Percentiles rank a stretch among this genome's conserved stretches.
These are phyloP conservation scores for Cyprinus carpio DNA, from an alignment of 2,113 vertebrate species.

Conservation along the genomic window DNA sequence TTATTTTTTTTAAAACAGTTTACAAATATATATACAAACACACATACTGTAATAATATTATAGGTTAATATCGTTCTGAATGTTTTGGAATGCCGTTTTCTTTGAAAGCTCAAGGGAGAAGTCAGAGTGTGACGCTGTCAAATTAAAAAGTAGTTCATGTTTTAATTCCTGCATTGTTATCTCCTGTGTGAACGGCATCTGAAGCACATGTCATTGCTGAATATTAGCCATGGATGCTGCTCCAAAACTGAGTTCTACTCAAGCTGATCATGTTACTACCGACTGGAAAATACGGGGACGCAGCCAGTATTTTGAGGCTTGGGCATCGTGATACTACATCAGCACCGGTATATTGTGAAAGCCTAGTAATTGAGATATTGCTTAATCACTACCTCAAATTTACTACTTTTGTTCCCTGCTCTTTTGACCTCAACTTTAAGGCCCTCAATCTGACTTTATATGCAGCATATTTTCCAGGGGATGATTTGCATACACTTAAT, in stretches of 20 bases:
- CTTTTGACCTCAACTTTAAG: not conserved
- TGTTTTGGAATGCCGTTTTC: not conserved
- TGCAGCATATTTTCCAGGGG: conserved; percentile 38
- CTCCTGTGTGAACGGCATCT: no score
- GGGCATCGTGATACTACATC: not conserved
- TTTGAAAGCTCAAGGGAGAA: not conserved
- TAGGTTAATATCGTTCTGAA: not conserved
- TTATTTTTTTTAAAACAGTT: no score
- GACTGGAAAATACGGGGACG: not conserved
- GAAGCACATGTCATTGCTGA: no score
- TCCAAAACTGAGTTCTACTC: no score
- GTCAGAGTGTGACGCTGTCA: not conserved
- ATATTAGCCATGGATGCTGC: no score
- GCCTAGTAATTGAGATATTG: not conserved
- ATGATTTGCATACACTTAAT: conserved; percentile 57
- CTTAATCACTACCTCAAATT: conserved; percentile 26
- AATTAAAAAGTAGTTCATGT: not conserved
- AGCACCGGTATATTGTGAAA: not conserved
- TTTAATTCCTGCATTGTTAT: no score
- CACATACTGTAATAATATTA: no score
- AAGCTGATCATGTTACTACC: not conserved
- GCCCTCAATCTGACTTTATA: conserved; percentile 26
- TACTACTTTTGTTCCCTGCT: not conserved
- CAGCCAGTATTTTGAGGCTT: not conserved
- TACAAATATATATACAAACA: no score